Evolutionary conservation across 1,140 invertebrate species (phyloP).

Genomic region (Adelges cooleyi): DNA sequence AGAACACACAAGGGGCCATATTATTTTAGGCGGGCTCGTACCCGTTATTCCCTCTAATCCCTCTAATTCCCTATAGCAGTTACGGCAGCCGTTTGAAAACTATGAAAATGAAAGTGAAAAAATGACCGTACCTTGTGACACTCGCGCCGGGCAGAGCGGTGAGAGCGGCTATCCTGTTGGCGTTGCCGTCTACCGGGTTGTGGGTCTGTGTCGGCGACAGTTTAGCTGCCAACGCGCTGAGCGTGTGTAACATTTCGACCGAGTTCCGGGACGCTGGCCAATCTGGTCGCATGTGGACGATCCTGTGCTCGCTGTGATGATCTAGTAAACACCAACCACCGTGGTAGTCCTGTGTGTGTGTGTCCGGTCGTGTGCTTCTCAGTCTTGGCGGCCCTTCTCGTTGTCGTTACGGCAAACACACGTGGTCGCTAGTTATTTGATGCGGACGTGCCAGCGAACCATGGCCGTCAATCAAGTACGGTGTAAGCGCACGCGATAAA

Average conservation of each 20-base stretch:
- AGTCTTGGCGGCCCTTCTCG: background rate
- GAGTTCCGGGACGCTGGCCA: conserved; percentile 15
- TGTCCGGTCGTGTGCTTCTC: too few relatives aligned
- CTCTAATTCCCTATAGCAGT: too few relatives aligned
- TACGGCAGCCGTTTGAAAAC: too few relatives aligned
- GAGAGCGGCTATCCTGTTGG: background rate
- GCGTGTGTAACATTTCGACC: conserved; percentile 18
- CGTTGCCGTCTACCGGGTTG: background rate
- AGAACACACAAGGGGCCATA: too few relatives aligned
- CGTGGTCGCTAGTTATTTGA: background rate
- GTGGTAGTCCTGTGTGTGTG: background rate
- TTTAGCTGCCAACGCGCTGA: conserved; percentile 23
- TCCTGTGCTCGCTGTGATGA: background rate
- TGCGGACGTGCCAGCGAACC: background rate
- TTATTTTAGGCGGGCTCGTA: too few relatives aligned
- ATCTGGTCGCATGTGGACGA: conserved; percentile 12
- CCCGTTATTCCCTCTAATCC: too few relatives aligned
- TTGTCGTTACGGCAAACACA: background rate
- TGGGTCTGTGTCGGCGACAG: background rate
- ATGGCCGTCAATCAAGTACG: background rate
- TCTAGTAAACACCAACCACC: background rate
- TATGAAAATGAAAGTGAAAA: too few relatives aligned
- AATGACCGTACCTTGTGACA: too few relatives aligned
- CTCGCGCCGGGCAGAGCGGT: conserved; percentile 2
- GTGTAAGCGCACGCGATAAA: too few relatives aligned